Percentiles rank a stretch among this genome's conserved stretches.
Evolutionary conservation across 2,888 invertebrate species (phyloP).

Genomic region (Drosophila meridiana): DNA sequence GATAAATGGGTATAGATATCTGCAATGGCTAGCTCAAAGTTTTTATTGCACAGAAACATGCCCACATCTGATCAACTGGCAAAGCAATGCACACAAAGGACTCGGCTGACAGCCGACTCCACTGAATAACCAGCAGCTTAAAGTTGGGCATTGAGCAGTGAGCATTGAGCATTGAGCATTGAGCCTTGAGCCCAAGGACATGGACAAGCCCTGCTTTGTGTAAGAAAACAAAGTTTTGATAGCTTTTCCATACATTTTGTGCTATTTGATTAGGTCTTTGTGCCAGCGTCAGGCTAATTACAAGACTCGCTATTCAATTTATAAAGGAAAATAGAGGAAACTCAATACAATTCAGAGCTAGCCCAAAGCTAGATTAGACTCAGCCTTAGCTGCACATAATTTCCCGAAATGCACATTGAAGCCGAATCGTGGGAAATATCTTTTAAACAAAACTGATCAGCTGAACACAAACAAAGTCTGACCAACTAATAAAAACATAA

Average conservation of each 20-base stretch:
- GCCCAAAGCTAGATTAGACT: neutral
- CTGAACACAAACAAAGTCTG: conserved; percentile 8
- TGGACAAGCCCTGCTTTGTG: conserved; percentile 18
- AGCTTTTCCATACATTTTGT: conserved; percentile 47
- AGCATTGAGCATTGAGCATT: conserved; percentile 39
- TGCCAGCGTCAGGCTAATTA: conserved; percentile 38
- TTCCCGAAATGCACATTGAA: conserved; percentile 41
- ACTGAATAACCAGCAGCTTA: conserved; percentile 63
- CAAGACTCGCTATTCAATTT: conserved; percentile 26
- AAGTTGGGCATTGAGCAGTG: conserved; percentile 49
- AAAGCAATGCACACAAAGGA: conserved; percentile 58
- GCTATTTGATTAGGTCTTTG: conserved; percentile 49
- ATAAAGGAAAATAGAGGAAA: conserved; percentile 6
- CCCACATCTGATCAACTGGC: conserved; percentile 58
- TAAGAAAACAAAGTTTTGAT: conserved; percentile 69
- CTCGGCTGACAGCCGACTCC: neutral
- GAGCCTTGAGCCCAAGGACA: conserved; percentile 38
- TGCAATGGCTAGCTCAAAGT: conserved; percentile 60
- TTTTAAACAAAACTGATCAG: conserved; percentile 8
- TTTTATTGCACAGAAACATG: conserved; percentile 65
- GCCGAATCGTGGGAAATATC: conserved; percentile 49
- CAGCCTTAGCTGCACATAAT: neutral
- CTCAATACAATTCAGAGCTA: neutral
- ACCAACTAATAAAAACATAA: conserved; percentile 47
- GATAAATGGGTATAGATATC: conserved; percentile 78